These are phyloP conservation scores for Pimephales promelas DNA, from an alignment of 2,113 vertebrate species.

Conservation along the genomic window DNA sequence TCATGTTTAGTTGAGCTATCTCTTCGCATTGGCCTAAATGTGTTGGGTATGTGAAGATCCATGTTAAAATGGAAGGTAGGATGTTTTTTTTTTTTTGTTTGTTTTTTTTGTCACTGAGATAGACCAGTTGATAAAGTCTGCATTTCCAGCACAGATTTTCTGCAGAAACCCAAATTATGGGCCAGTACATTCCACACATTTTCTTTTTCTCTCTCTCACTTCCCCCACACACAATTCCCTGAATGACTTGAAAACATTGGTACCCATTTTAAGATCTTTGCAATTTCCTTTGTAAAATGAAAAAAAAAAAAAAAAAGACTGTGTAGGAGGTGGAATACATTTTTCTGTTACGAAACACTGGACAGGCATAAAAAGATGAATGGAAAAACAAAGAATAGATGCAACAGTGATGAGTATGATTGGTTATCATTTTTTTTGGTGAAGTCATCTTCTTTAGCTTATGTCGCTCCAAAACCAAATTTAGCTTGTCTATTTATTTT, in stretches of 20 bases:
- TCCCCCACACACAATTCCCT: slow-evolving; percentile 15
- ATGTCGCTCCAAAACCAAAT: neutral
- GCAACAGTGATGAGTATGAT: neutral
- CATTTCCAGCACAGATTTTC: neutral
- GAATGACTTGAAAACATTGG: slow-evolving; percentile 20
- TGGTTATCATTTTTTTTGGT: too few relatives aligned
- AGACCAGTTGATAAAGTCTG: neutral
- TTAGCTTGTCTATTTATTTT: neutral
- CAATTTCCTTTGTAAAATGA: slow-evolving; percentile 38
- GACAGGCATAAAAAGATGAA: neutral
- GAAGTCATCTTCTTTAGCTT: neutral
- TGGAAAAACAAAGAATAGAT: slow-evolving; percentile 6
- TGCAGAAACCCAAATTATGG: slow-evolving; percentile 11
- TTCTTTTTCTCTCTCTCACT: slow-evolving; percentile 4
- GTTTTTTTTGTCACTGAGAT: neutral
- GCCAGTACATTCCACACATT: slow-evolving; percentile 43
- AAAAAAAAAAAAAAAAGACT: neutral
- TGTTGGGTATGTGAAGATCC: neutral
- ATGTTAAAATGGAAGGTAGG: neutral
- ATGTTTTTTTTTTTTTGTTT: neutral
- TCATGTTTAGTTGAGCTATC: neutral
- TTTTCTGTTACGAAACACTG: neutral
- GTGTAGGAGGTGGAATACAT: neutral
- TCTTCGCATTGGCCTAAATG: neutral
- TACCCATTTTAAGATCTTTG: slow-evolving; percentile 9